Percentiles rank a stretch among this genome's conserved stretches.
Conservation (phyloP, 2,888 invertebrate species). For the Calameuta pallipes region DNA sequence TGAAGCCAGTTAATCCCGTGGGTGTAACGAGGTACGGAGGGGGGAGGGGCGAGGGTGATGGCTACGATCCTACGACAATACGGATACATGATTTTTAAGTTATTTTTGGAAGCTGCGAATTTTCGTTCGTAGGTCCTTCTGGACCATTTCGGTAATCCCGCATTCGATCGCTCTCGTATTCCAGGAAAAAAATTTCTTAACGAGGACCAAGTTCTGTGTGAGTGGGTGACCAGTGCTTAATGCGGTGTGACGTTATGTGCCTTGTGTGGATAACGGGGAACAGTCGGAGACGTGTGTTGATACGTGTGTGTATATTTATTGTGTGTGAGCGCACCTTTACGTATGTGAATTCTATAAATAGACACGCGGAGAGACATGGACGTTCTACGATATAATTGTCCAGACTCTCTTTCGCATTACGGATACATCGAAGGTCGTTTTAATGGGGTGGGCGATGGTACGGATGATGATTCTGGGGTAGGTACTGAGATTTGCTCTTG, state of each 20-base stretch:
- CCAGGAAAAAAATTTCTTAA: neutral
- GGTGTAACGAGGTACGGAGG: neutral
- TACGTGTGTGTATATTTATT: neutral
- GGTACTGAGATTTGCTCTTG: neutral
- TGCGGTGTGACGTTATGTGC: neutral
- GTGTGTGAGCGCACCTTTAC: neutral
- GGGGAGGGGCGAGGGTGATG: accelerated
- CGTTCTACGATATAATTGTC: neutral
- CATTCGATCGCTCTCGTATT: neutral
- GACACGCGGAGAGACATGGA: neutral
- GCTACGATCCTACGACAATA: neutral
- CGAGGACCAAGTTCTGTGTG: neutral
- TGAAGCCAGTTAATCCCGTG: neutral
- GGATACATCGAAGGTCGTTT: neutral
- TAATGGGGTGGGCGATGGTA: neutral
- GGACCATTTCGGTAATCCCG: neutral
- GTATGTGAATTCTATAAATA: neutral
- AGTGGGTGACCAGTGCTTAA: neutral
- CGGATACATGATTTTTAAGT: neutral
- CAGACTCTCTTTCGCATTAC: neutral
- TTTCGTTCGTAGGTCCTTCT: neutral
- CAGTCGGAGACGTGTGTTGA: neutral
- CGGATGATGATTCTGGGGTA: neutral
- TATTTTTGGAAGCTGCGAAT: neutral
- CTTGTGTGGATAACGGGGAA: neutral